Evolutionary conservation across 2,797 vertebrate species (phyloP).

Genomic region (Psittacula echo): DNA sequence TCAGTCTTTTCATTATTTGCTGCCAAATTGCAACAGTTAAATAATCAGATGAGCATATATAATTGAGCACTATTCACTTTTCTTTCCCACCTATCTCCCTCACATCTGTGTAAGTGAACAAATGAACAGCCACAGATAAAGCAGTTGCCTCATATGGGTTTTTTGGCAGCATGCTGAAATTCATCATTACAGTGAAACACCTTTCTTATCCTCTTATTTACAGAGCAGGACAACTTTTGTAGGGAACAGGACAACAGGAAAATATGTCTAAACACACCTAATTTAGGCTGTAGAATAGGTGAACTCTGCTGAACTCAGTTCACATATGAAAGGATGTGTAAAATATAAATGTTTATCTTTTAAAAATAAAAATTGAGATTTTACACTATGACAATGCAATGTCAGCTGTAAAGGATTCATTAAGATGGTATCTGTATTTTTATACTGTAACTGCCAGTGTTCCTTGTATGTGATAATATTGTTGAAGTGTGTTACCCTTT

Average conservation of each 20-base stretch:
- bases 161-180: background rate
- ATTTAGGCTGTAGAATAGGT: background rate
- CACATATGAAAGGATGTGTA: background rate
- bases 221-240: background rate
- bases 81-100: background rate
- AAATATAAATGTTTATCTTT: background rate
- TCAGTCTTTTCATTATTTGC: conserved; percentile 93
- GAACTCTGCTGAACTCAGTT: background rate
- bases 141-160: background rate
- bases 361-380: background rate
- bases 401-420: background rate
- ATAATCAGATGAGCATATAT: background rate
- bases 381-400: background rate
- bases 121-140: background rate
- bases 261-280: background rate
- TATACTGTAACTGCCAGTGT: background rate
- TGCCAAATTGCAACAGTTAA: conserved; percentile 64
- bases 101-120: background rate
- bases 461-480: background rate
- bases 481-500: background rate
- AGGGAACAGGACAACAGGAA: background rate
- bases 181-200: background rate
- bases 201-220: background rate
- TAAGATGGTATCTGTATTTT: background rate
- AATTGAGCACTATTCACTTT: background rate